Evolutionary conservation across 2,113 vertebrate species (phyloP), one percentile per base, ranked within the genome.

Genomic region (Salminus brasiliensis): DNA sequence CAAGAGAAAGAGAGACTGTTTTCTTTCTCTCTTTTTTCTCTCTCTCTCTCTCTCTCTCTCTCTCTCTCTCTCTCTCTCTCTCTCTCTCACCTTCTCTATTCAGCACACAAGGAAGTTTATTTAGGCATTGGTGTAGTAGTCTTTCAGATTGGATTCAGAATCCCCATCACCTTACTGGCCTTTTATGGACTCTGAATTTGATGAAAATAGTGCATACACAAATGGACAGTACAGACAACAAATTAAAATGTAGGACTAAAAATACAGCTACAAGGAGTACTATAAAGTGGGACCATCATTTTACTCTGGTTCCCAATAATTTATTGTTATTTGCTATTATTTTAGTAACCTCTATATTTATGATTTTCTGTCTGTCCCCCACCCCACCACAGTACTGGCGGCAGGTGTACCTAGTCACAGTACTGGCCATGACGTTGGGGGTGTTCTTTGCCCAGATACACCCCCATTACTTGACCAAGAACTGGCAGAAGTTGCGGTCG

Each of bases 401-500:
- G 15, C 97, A 98, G 85, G 94, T 99, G 0, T 99, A 99, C 84
- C 71, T 99, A 88, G 91, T 98, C 90, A 96, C 93, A 1, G 96
- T 98, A 72, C 93, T 98, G 63, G 97, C 95, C 6, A 92, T 94
- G 96, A 96, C 98, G 88, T 83, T 98, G 89, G 95, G 95, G 1
- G 95, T 98, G 13, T 99, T 99, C 89, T 96, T 98, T 53, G 96
- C 96, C 13, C 97, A 98, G 92, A 98, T 98, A 71, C 97, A 98
- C 43, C 97, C 97, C 65, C 95, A 83, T 84, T 98, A 96, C 92
- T 94, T 97, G 88, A 96, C 95, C 0, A 95, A 97, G 72, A 96
- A 96, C 88, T 97, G 97, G 96, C 94, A 95, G 86, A 92, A 92
- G 72, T 92, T 97, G 52, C 96, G 96, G 72, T 96, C 94, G 0